phyloP scores from a whole-genome alignment of 2,888 invertebrate genomes.

The Maniola hyperantus region DNA sequence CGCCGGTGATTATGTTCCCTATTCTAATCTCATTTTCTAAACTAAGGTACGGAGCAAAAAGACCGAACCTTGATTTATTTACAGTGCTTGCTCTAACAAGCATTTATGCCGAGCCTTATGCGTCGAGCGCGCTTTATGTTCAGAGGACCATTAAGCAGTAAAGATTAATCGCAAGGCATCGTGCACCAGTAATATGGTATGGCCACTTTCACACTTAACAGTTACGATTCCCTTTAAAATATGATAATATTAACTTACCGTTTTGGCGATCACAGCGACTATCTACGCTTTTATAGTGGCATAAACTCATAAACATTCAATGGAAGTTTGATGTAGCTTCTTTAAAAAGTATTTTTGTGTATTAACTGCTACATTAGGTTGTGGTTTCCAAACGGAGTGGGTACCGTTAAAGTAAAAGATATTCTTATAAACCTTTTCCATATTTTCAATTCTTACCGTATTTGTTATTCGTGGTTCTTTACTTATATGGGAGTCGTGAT shows the following conservation, averaged over 20 bases:
- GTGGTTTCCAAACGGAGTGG: not conserved
- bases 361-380: slow-evolving; percentile 1
- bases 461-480: slow-evolving; percentile 6
- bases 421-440: slow-evolving; percentile 17
- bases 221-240: slow-evolving; percentile 46
- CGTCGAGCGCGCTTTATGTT: slow-evolving; percentile 46
- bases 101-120: slow-evolving; percentile 59
- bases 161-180: slow-evolving; percentile 45
- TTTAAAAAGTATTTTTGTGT: not conserved
- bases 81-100: slow-evolving; percentile 60
- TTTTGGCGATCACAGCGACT: slow-evolving; percentile 27
- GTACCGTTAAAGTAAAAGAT: slow-evolving; percentile 12
- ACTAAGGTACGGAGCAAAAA: slow-evolving; percentile 55
- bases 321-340: not conserved
- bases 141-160: slow-evolving; percentile 42
- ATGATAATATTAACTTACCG: slow-evolving; percentile 43
- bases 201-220: slow-evolving; percentile 44
- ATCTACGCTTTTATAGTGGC: slow-evolving; percentile 4
- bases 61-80: slow-evolving; percentile 65
- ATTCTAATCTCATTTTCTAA: slow-evolving; percentile 74
- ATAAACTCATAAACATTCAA: slow-evolving; percentile 41
- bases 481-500: slow-evolving; percentile 1
- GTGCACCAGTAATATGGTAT: slow-evolving; percentile 27
- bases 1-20: slow-evolving; percentile 63
- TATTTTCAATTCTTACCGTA: slow-evolving; percentile 2